Base-by-base conservation (phyloP, 1,140 invertebrate species). In the Meteorus sp. region DNA sequence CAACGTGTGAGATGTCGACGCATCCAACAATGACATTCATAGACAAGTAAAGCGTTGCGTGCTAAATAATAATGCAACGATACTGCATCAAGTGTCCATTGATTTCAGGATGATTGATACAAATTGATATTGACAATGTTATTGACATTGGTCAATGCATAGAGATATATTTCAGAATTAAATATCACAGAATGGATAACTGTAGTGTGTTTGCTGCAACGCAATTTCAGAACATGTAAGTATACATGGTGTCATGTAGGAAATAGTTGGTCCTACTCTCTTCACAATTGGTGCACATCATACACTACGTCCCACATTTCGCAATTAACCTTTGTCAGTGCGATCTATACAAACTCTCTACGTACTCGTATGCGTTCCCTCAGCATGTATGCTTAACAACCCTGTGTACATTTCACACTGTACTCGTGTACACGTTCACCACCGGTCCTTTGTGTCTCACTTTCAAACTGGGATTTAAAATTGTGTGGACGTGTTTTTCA, bases 311-410 rank as follows among this genome's bases (percentile, higher is more conserved):
- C n/a, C n/a, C n/a, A 67, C 27, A 22, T 66, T 72, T 75, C 68
- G 71, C 75, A 78, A 77, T 77, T 77, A 78, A 73, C 75, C 75
- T 79, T 77, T 77, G 75, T 75, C 68, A 66, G n/a, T n/a, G 65
- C 60, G 45, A 65, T 68, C 52, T 47, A 35, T 45, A 57, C 50
- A 41, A 43, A 43, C 37, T 22, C 58, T 43, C 61, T 52, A 61
- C 43, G 5, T 31, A 44, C 62, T 59, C 56, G 55, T 61, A 56
- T 52, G 39, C 23, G 3, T 58, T n/a, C n/a, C n/a, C n/a, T n/a
- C n/a, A n/a, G 31, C 35, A 11, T 50, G 33, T 56, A 11, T 13
- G 8, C 35, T 39, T 13, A 4, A 15, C 35, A 39, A 7, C 35
- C 35, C 15, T 15, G 35, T 39, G 35, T 39, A 39, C 35, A 39